A percentile compares a stretch with the other conserved stretches of the same genome.
Conservation (phyloP, 2,113 vertebrate species). For the Anser brachyrhynchus region DNA sequence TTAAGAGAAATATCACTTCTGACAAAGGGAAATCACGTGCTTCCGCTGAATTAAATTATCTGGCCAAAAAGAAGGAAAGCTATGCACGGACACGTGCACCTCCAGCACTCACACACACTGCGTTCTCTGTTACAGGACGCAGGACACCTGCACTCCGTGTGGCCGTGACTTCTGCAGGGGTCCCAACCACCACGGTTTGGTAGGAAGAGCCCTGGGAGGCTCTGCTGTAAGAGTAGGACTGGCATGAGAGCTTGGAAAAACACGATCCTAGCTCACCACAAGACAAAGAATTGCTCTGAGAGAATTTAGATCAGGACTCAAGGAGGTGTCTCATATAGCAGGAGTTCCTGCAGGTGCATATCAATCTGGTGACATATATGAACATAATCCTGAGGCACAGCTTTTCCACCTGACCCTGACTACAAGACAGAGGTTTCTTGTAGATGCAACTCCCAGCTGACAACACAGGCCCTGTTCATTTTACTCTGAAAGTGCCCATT, state of each 20-base stretch:
- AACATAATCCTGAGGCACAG: not conserved
- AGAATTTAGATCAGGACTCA: not conserved
- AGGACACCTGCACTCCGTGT: accelerated
- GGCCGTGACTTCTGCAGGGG: not conserved
- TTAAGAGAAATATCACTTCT: not conserved
- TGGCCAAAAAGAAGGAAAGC: not conserved
- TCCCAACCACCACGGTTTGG: not conserved
- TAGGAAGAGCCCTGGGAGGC: not conserved
- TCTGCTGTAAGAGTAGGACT: not conserved
- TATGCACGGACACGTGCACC: not conserved
- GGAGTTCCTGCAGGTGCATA: not conserved
- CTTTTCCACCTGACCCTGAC: not conserved
- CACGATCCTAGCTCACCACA: not conserved
- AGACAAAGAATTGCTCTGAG: not conserved
- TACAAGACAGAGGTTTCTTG: not conserved
- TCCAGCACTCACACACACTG: not conserved
- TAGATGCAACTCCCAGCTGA: not conserved
- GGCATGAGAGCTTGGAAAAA: not conserved
- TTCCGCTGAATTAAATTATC: slow-evolving; percentile 1
- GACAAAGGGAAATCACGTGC: not conserved
- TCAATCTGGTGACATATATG: not conserved
- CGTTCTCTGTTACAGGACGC: accelerated
- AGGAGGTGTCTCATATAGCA: not conserved
- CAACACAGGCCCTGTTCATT: not conserved
- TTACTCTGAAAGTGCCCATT: not conserved